Percentiles rank a stretch among this genome's conserved stretches.
Conservation (phyloP, 2,113 vertebrate genomes). For the Rhynchomys soricoides region DNA sequence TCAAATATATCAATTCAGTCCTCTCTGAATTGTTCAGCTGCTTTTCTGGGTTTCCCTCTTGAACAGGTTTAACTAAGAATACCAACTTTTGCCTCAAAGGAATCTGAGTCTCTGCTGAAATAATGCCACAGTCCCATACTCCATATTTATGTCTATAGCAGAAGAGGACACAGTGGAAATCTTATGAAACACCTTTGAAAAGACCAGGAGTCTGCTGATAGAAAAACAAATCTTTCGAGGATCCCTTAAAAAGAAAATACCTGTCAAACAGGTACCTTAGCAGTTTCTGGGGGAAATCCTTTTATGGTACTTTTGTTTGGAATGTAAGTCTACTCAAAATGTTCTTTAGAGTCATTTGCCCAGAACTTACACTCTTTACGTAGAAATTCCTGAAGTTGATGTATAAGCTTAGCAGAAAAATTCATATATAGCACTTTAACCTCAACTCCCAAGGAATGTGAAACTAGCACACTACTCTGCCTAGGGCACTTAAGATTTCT, state of each 20-base stretch:
- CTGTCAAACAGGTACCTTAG: conserved; percentile 47
- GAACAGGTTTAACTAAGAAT: conserved; percentile 65
- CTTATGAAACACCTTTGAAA: conserved; percentile 53
- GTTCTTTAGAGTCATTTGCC: conserved; percentile 46
- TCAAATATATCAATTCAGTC: conserved; percentile 3
- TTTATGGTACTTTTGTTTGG: conserved; percentile 47
- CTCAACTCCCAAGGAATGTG: conserved; percentile 59
- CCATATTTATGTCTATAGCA: conserved; percentile 35
- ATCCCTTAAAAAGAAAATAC: conserved; percentile 55
- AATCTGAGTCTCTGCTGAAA: conserved; percentile 38
- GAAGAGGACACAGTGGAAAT: conserved; percentile 56
- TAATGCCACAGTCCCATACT: conserved; percentile 46
- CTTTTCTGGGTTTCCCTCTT: conserved; percentile 5
- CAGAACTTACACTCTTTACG: conserved; percentile 26
- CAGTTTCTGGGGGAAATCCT: conserved; percentile 42
- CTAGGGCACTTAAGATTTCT: conserved; percentile 69
- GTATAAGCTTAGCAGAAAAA: conserved; percentile 40
- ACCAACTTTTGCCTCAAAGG: conserved; percentile 44
- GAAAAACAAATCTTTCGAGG: conserved; percentile 58
- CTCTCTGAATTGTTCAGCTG: not conserved
- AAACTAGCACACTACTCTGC: conserved; percentile 60
- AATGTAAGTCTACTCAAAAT: conserved; percentile 39
- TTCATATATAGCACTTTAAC: conserved; percentile 29
- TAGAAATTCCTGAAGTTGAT: not conserved
- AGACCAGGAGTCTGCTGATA: conserved; percentile 55